These are phyloP conservation scores for Standfussiana lucernea DNA, from an alignment of 2,888 invertebrate species.

Conservation along the genomic window DNA sequence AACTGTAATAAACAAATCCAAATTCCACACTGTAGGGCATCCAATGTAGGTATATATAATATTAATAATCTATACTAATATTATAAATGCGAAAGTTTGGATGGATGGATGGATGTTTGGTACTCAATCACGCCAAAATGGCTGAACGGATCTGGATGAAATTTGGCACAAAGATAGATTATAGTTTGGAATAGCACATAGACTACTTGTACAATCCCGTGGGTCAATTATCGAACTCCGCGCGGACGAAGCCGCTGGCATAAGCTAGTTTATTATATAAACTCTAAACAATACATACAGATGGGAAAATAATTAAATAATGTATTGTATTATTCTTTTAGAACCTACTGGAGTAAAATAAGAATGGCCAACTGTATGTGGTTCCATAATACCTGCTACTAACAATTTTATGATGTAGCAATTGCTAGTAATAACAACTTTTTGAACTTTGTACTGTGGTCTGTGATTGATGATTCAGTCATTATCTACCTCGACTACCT, in stretches of 20 bases:
- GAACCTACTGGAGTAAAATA: background rate
- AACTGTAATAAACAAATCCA: background rate
- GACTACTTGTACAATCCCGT: too few species aligned
- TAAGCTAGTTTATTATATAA: too few species aligned
- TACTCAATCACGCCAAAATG: too few species aligned
- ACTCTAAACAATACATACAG: slow-evolving; percentile 4
- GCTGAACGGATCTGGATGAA: too few species aligned
- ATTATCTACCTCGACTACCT: slow-evolving; percentile 20
- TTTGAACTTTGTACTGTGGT: slow-evolving; percentile 32
- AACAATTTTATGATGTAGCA: background rate
- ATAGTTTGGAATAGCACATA: too few species aligned
- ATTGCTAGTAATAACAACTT: background rate
- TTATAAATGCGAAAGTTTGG: too few species aligned
- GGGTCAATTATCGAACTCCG: too few species aligned
- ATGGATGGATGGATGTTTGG: too few species aligned
- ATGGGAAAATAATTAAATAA: background rate
- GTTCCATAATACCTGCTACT: slow-evolving; percentile 2
- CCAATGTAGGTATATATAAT: too few species aligned
- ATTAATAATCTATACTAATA: too few species aligned
- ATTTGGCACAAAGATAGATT: too few species aligned
- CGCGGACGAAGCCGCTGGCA: too few species aligned
- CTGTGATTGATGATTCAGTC: slow-evolving; percentile 40
- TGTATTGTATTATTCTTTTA: background rate
- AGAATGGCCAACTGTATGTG: background rate
- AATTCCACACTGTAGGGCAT: background rate